Base-by-base conservation (phyloP, 2,888 invertebrate genomes). In the Temnothorax rugatulus region DNA sequence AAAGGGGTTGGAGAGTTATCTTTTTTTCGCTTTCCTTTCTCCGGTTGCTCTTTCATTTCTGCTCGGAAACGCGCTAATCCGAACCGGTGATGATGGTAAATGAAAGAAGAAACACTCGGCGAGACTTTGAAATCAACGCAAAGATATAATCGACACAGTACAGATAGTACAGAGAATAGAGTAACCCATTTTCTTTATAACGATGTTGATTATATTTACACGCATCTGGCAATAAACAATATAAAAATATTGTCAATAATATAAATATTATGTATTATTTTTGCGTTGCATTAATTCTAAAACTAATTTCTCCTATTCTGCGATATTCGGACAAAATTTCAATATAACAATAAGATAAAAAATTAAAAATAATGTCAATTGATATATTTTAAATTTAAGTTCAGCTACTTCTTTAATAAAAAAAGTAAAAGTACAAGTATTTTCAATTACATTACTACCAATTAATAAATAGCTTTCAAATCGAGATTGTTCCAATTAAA, bases 31-130 rank as follows among this genome's bases (percentile, higher is more conserved):
- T 52, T 71, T 5, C 21, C 47, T 71, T 81, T 81, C 59, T 71
- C 38, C 25, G 71, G 47, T n/a, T 81, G 59, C 54, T 83, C 81
- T 81, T 71, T 83, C 68, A 75, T 38, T 81, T 75, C 25, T 75
- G 59, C 25, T 29, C 54, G 77, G 54, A 71, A 77, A 77, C 38
- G 38, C 21, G 47, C 18, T 81, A 81, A 74, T 75, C 21, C 59
- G 34, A 59, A 38, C 44, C 47, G 59, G 13, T 25, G 21, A 47
- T 59, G 76, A 59, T n/a, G 79, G 79, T 44, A 71, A 77, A 71
- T 41, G 59, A 75, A 59, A 74, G 41, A 29, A 77, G 44, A 77
- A 57, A 44, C 7, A 77, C n/a, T 52, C 18, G 76, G 25, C 11
- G 25, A n/a, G 38, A 29, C 52, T 77, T 77, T 52, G 41, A 77